Percentiles rank a stretch among this genome's conserved stretches.
Conservation (phyloP, 2,113 vertebrate genomes). For the Vulpes lagopus region DNA sequence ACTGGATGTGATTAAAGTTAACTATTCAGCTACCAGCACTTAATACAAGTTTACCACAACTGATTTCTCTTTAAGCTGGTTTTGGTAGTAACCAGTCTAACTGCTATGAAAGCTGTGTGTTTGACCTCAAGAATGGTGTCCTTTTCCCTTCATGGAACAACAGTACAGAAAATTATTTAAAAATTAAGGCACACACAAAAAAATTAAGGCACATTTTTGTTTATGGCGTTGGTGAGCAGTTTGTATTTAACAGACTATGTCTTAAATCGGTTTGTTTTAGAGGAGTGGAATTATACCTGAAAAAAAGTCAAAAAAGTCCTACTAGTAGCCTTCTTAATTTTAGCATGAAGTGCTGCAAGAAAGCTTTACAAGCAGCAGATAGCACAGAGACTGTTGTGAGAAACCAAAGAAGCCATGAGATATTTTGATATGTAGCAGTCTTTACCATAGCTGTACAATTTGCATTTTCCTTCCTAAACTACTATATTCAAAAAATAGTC, state of each 20-base stretch:
- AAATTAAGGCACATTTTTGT: neutral
- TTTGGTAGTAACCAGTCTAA: neutral
- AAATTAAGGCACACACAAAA: neutral
- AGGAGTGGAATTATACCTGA: neutral
- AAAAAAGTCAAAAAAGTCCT: neutral
- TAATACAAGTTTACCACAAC: neutral
- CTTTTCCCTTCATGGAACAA: neutral
- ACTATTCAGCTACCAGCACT: neutral
- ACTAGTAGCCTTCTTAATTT: slow-evolving; percentile 46
- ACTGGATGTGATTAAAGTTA: neutral
- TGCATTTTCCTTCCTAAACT: slow-evolving; percentile 62
- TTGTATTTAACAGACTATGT: neutral
- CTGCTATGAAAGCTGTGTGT: neutral
- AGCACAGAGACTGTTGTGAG: slow-evolving; percentile 26
- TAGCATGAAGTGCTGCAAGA: slow-evolving; percentile 1
- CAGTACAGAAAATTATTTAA: neutral
- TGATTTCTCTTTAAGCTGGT: neutral
- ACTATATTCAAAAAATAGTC: neutral
- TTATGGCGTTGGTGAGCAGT: neutral
- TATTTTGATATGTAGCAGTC: slow-evolving; percentile 49
- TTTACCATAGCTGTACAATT: slow-evolving; percentile 16
- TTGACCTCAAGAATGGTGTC: neutral
- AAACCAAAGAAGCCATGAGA: neutral
- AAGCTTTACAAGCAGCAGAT: slow-evolving; percentile 54
- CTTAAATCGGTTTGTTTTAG: neutral